Conservation (phyloP, 2,797 vertebrate species). For the Ataeniobius toweri region DNA sequence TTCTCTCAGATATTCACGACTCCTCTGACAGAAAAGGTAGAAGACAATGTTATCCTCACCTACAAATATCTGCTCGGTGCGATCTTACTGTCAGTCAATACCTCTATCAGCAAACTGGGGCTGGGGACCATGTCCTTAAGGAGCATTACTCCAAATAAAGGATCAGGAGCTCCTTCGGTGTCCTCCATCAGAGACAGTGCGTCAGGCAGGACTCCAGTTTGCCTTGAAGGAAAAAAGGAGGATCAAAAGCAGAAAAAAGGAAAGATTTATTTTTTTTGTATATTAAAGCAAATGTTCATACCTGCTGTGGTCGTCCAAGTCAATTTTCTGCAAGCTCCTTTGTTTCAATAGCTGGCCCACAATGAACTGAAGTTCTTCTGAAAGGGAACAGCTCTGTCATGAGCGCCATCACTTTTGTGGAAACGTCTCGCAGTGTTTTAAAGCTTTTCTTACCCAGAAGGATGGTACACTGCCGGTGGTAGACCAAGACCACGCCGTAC, state of each 20-base stretch:
- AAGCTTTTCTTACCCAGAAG: conserved; percentile 78
- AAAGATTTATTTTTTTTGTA: neutral
- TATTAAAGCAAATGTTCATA: conserved; percentile 54
- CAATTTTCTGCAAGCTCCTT: conserved; percentile 68
- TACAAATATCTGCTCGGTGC: neutral
- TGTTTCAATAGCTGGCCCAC: conserved; percentile 76
- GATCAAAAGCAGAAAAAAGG: neutral
- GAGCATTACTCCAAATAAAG: conserved; percentile 85
- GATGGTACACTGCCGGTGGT: conserved; percentile 85
- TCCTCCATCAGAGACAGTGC: conserved; percentile 75
- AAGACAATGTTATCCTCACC: neutral
- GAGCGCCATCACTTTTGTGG: neutral
- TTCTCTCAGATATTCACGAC: conserved; percentile 24
- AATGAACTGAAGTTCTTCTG: conserved; percentile 85
- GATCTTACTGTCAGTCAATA: conserved; percentile 22
- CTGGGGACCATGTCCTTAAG: conserved; percentile 72
- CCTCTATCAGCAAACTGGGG: conserved; percentile 79
- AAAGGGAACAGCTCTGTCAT: conserved; percentile 4
- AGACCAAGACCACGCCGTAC: conserved; percentile 87
- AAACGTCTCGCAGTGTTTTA: neutral
- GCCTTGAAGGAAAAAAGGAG: conserved; percentile 51
- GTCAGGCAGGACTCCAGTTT: conserved; percentile 69
- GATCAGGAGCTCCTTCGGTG: conserved; percentile 80
- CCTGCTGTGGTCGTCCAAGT: conserved; percentile 76
- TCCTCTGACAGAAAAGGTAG: conserved; percentile 40